Percentiles rank a stretch among this genome's conserved stretches.
These are phyloP conservation scores for Drosophila diplacantha DNA, from an alignment of 2,888 invertebrate species.

Conservation along the genomic window DNA sequence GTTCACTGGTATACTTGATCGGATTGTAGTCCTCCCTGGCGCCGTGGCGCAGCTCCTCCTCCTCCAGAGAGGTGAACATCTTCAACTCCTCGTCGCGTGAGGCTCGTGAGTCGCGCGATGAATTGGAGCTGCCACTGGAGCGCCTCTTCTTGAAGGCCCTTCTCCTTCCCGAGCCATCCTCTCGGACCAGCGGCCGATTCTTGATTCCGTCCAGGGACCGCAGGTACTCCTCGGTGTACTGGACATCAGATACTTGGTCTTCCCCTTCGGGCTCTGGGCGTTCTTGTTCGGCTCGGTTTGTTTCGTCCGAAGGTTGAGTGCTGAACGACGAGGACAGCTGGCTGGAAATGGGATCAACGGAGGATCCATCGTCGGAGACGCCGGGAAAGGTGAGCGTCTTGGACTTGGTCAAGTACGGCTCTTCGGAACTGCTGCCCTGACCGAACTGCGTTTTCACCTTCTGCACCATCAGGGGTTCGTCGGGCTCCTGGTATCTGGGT, in stretches of 20 bases:
- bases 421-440: slow-evolving; percentile 62
- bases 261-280: slow-evolving; percentile 79
- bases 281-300: slow-evolving; percentile 80
- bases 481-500: slow-evolving; percentile 50
- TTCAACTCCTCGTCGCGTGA: slow-evolving; percentile 83
- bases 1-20: slow-evolving; percentile 75
- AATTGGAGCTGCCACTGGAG: slow-evolving; percentile 80
- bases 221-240: slow-evolving; percentile 78
- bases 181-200: slow-evolving; percentile 81
- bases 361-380: slow-evolving; percentile 75
- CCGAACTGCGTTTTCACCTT: slow-evolving; percentile 76
- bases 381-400: slow-evolving; percentile 71
- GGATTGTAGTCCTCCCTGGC: slow-evolving; percentile 72
- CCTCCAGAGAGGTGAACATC: slow-evolving; percentile 83
- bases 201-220: slow-evolving; percentile 83
- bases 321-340: slow-evolving; percentile 73
- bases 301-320: slow-evolving; percentile 72
- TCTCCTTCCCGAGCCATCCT: slow-evolving; percentile 81
- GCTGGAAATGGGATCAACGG: slow-evolving; percentile 71
- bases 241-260: slow-evolving; percentile 66
- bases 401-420: slow-evolving; percentile 59
- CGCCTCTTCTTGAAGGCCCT: slow-evolving; percentile 81
- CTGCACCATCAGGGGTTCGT: slow-evolving; percentile 54
- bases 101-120: slow-evolving; percentile 81
- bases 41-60: slow-evolving; percentile 80